Base-by-base conservation (phyloP, 1,140 invertebrate species). In the Achatina immaculata region DNA sequence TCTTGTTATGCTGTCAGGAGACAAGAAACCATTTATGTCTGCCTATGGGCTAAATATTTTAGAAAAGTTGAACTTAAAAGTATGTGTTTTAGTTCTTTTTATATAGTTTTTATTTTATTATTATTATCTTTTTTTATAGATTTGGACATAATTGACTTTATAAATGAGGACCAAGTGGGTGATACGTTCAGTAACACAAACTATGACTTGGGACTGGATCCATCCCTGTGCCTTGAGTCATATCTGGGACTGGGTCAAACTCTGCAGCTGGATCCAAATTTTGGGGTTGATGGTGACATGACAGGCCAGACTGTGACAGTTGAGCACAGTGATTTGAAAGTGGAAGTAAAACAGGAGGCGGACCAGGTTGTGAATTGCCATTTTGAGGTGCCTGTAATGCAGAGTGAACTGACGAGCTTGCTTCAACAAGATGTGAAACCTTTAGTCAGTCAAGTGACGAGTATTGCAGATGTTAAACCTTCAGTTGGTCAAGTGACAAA, bases 121-220 rank as follows among this genome's bases (percentile, higher is more conserved):
- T 43, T n/a, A 40, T 66, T 28, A 40, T 9, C 7, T n/a, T 45
- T 78, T 45, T 78, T 7, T 34, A 31, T 65, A 80, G 78, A 80
- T 72, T 55, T 80, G 45, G 78, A 80, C 55, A 71, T 80, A 16
- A 71, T 71, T 34, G 19, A 80, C 24, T 71, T 43, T 24, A 80
- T 71, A 31, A 72, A 72, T 71, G 78, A 38, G 21, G 45, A 51
- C 4, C 28, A 36, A 24, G 14, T 24, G 19, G 58, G 21, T 51
- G 78, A 80, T 58, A 31, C 78, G 1, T 80, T 80, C 45, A 72
- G 31, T n/a, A 51, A 16, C 21, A 0, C 28, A 42, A 80, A 38
- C 68, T 80, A 65, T 51, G 78, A 80, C 38, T 34, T 80, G 0
- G 66, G 43, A 24, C 45, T 80, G n/a, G 78, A 72, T 9, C 31